Evolutionary conservation across 2,113 vertebrate species (phyloP).

Genomic region (Rissa tridactyla): DNA sequence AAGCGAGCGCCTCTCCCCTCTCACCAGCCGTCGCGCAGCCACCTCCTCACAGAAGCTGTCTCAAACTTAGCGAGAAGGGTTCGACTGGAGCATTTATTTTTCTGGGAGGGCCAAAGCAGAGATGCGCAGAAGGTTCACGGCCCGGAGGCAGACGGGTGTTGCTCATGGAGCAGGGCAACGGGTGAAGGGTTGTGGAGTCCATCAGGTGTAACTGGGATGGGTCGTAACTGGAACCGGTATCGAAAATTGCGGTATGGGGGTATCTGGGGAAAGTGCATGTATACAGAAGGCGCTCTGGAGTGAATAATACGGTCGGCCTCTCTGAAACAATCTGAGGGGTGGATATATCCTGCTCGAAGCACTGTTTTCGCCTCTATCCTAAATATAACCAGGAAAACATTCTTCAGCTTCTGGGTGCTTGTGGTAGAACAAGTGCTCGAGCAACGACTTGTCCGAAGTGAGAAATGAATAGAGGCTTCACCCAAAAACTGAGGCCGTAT

Average conservation of each 20-base stretch:
- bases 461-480: neutral
- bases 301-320: neutral
- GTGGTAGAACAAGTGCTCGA: neutral
- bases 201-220: neutral
- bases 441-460: neutral
- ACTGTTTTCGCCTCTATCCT: neutral
- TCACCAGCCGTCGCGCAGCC: rapidly evolving
- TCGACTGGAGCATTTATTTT: neutral
- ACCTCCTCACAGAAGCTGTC: neutral
- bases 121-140: neutral
- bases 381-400: neutral
- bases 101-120: neutral
- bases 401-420: neutral
- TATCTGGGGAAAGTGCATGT: neutral
- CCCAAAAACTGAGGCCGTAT: neutral
- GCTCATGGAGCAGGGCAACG: neutral
- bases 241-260: neutral
- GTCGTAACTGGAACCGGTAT: neutral
- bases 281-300: neutral
- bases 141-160: neutral
- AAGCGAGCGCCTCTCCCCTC: neutral
- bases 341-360: neutral
- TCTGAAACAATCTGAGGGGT: neutral
- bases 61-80: neutral
- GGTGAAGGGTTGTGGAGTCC: too few species aligned